Evolutionary conservation across 2,888 invertebrate genomes (phyloP), one percentile per base, ranked within the genome.

Genomic region (Zaprionus obscuricornis): DNA sequence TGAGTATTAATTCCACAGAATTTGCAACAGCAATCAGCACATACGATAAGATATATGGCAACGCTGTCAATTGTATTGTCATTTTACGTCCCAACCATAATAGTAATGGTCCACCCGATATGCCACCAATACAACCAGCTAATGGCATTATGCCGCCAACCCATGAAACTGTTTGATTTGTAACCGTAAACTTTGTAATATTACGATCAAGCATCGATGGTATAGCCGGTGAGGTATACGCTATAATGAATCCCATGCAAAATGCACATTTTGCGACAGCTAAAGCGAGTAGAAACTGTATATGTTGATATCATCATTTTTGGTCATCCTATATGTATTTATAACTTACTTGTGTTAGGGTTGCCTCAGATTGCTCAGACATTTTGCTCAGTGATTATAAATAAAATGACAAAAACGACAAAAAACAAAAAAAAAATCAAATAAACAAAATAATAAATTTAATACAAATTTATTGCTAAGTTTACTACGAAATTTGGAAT

Each of bases 1-100:
- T 8, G n/a, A 65, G 64, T 17, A 85, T 37, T 74, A 82, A 74
- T 8, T 7, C n/a, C 26, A 83, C 42, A 2, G 93, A 93, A 2
- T 94, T 94, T 0, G 95, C 93, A 86, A 93, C 94, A 22, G 93
- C 92, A 8, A 95, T 93, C 1, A 95, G 87, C 2, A 92, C 86
- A 95, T 95, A 95, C n/a, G 95, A 95, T 1, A 93, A 18, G 0
- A 92, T 92, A 84, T 94, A 94, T 0, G 94, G 36, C 0, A 73
- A 56, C 0, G 73, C 47, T 0, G 69, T 31, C 7, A 84, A 27
- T 66, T 45, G 2, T 1, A 81, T 78, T 0, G 94, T 92, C 33
- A 90, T 90, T 86, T 93, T 94, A 31, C 95, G 90, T n/a, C 95
- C 95, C 33, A 95, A 90, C 0, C 89, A 74, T 85, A 95, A 94